Base-by-base conservation (phyloP, 2,797 vertebrate genomes). In the Sciurus vulgaris region DNA sequence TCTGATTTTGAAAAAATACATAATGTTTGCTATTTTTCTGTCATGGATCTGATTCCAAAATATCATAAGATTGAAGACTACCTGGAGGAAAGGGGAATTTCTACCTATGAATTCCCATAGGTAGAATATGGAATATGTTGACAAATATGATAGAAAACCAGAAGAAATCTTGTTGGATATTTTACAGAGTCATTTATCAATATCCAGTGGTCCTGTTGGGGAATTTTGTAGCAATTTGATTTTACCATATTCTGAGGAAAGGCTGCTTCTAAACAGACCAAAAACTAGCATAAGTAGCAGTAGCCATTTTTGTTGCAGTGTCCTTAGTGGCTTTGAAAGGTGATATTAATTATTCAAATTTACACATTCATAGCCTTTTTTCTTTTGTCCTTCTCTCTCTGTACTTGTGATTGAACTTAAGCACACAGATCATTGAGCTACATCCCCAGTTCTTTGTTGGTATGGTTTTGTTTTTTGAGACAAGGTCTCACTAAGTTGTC, bases 31-130 rank as follows among this genome's bases (percentile, higher is more conserved):
- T 86, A 87, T 76, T 91, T n/a, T 28, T 51, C 51, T 17, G 22
- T 76, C 44, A 69, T 69, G 12, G 49, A 5, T 89, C 89, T 89
- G 18, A 94, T 81, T 92, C 41, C 33, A 74, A 86, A 90, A 72
- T 76, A 73, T 33, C 41, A 4, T 73, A 73, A 73, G 6, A 86
- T 73, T 93, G 41, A 56, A 41, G 26, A 78, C 26, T 87, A 63
- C n/a, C 54, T 59, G 5, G 33, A 79, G 47, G 13, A 65, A 59
- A 79, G 35, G 38, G 26, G 7, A 79, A 15, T 74, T 38, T 73
- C 54, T 70, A 24, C 49, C 18, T 77, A 6, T 86, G 81, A 69
- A 70, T 76, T 76, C 91, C 20, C 35, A 28, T 70, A 38, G 24
- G 69, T 47, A 54, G 20, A 20, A 61, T 63, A 11, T 22, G 69